Percentiles rank a stretch among this genome's conserved stretches.
These are phyloP conservation scores for Toxonevra muliebris DNA, from an alignment of 2,888 invertebrate species.

Conservation along the genomic window DNA sequence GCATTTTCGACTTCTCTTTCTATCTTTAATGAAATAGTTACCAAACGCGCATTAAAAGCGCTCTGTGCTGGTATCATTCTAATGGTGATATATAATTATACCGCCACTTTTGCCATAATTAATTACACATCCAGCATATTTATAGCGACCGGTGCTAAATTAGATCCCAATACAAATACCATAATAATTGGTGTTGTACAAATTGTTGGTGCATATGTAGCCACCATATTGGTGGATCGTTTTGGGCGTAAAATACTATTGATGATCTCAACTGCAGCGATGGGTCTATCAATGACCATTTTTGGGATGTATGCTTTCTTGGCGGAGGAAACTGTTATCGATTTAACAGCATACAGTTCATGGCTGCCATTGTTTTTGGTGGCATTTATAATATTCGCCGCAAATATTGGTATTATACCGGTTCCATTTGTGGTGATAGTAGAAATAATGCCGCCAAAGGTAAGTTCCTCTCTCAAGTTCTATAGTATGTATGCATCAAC, in stretches of 20 bases:
- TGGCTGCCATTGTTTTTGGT: slow-evolving; percentile 54
- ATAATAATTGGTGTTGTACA: slow-evolving; percentile 60
- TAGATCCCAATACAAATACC: slow-evolving; percentile 58
- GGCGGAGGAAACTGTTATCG: slow-evolving; percentile 41
- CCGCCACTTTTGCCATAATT: slow-evolving; percentile 56
- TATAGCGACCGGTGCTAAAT: slow-evolving; percentile 46
- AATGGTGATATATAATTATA: slow-evolving; percentile 51
- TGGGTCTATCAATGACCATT: slow-evolving; percentile 50
- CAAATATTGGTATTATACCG: slow-evolving; percentile 57
- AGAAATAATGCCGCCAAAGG: slow-evolving; percentile 60
- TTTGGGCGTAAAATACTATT: slow-evolving; percentile 57
- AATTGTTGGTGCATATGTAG: slow-evolving; percentile 55
- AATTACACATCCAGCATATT: slow-evolving; percentile 63
- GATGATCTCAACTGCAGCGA: slow-evolving; percentile 53
- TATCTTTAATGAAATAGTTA: slow-evolving; percentile 42
- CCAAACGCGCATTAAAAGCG: slow-evolving; percentile 48
- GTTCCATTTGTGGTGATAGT: slow-evolving; percentile 57
- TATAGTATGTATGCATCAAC: too few species aligned
- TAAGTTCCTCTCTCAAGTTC: slow-evolving; percentile 29
- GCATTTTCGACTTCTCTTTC: too few species aligned
- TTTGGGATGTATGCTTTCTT: slow-evolving; percentile 55
- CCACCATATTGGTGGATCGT: slow-evolving; percentile 56
- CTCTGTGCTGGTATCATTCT: slow-evolving; percentile 49
- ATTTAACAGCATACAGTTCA: slow-evolving; percentile 45
- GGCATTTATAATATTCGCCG: slow-evolving; percentile 55